phyloP scores from a whole-genome alignment of 2,888 invertebrate genomes.

The Eugnorisma glareosa region DNA sequence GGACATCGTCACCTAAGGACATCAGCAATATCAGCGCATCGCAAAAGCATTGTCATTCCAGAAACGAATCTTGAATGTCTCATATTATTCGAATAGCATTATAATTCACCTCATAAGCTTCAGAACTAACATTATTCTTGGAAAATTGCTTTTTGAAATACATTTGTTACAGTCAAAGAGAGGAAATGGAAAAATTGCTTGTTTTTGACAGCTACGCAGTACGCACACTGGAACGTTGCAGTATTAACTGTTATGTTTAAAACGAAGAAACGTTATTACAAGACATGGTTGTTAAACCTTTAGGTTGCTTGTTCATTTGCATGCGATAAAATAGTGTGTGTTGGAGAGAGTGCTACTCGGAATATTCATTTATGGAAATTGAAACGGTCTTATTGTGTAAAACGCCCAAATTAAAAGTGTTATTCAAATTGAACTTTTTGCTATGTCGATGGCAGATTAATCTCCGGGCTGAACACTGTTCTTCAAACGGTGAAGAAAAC shows the following conservation, averaged over 20 bases:
- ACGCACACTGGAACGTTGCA: neutral
- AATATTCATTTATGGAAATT: neutral
- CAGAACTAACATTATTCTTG: conserved; percentile 23
- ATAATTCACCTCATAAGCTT: conserved; percentile 7
- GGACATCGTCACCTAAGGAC: neutral
- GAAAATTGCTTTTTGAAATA: conserved; percentile 12
- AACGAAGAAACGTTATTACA: neutral
- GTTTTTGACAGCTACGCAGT: conserved; percentile 17
- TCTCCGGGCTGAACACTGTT: too few relatives aligned
- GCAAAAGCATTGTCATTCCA: neutral
- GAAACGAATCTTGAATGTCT: neutral
- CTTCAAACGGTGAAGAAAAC: too few relatives aligned
- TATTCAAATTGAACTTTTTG: neutral
- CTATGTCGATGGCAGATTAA: neutral
- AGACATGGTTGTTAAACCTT: neutral
- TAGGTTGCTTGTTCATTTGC: neutral
- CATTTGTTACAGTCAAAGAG: conserved; percentile 32
- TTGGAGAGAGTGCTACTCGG: neutral
- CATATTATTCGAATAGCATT: conserved; percentile 11
- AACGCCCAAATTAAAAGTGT: neutral
- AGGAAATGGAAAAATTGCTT: conserved; percentile 33
- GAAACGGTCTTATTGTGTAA: neutral
- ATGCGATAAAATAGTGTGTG: neutral
- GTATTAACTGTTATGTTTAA: neutral
- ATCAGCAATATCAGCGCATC: neutral